Base-by-base conservation (phyloP, 2,113 vertebrate genomes). In the Atlantisia rogersi region DNA sequence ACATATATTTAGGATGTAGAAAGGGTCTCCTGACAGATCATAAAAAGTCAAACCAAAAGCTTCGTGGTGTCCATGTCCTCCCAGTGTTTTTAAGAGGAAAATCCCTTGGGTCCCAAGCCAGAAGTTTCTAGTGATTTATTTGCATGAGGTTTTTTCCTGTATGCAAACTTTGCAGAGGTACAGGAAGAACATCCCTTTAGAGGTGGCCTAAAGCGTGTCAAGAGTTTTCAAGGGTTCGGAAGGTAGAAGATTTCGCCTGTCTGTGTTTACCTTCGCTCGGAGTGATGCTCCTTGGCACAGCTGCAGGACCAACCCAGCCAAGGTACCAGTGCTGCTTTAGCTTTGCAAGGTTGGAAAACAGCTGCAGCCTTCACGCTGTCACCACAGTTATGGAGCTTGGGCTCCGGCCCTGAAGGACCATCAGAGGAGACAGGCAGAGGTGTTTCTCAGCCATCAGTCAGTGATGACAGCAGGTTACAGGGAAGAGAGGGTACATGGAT, bases 1-100 rank as follows among this genome's bases (percentile, higher is more conserved):
- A 39, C 1, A 0, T 42, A 1, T 3, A 22, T 42, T 79, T 9
- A n/a, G 46, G 32, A 39, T 19, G 17, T 7, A 40, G 55, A n/a
- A 20, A 58, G 28, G 32, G 26, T 53, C 90, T 75, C 39, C 5
- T 71, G 82, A 40, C 79, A 91, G 62, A 67, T 83, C 44, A 29
- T 16, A 11, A 11, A 21, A 58, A 53, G 53, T 20, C 40, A 64
- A 75, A 95, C 29, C 69, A 88, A 75, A 90, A 81, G 26, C 31
- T 68, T 59, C 28, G 10, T 29, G 18, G 42, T 59, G 35, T 6
- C 46, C 9, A 1, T 63, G 25, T 26, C 64, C 29, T 77, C 31
- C 26, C 9, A 19, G n/a, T 42, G 50, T 37, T 55, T 46, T 48
- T 42, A 35, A 59, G 58, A 52, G 52, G n/a, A 28, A 81, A 77